phyloP scores from a whole-genome alignment of 2,113 vertebrate genomes.

The Podarcis muralis region DNA sequence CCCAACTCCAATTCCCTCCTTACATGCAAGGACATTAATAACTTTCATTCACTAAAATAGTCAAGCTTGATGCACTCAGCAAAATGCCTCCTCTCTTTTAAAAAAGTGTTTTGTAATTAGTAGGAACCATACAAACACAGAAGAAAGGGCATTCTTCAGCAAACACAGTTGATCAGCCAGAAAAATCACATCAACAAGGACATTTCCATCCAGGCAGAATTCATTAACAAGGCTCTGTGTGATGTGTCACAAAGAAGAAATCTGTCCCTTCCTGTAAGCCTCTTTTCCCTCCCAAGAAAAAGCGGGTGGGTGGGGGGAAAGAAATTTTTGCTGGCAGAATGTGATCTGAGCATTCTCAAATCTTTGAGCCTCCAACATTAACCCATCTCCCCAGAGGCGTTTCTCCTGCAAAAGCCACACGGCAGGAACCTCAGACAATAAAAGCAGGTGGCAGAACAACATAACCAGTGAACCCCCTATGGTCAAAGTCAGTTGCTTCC shows the following conservation, averaged over 20 bases:
- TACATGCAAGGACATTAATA: not conserved
- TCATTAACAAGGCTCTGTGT: not conserved
- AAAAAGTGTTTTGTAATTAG: not conserved
- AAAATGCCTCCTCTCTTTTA: not conserved
- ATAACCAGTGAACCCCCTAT: not conserved
- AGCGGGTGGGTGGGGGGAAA: accelerated
- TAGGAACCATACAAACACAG: not conserved
- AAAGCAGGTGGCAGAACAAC: not conserved
- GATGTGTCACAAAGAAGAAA: accelerated
- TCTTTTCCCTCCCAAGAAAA: accelerated
- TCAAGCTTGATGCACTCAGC: not conserved
- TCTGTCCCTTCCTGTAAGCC: not conserved
- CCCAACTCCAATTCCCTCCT: no score
- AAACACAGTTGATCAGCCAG: not conserved
- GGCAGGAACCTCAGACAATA: not conserved
- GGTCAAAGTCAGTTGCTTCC: not conserved
- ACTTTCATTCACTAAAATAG: not conserved
- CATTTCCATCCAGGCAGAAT: not conserved
- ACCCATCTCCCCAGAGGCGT: not conserved
- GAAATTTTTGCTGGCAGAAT: not conserved
- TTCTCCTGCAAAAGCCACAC: not conserved
- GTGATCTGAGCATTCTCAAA: not conserved
- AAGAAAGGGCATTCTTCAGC: not conserved
- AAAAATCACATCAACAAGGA: not conserved
- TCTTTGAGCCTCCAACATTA: not conserved